phyloP scores from a whole-genome alignment of 2,888 invertebrate species.

The Drosophila eohydei region DNA sequence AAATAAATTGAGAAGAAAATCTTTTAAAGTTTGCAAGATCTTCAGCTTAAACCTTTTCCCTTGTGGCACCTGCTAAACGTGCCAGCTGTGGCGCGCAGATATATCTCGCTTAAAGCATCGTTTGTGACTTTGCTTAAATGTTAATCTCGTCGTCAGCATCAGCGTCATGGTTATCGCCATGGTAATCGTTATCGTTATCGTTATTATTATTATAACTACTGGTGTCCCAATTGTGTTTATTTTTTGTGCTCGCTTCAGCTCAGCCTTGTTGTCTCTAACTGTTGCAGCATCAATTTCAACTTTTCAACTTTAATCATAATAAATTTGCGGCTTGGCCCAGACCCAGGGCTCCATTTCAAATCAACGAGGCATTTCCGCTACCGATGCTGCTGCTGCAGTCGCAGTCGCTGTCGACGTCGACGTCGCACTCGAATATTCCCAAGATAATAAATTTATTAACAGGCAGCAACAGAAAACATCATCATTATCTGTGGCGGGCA shows the following conservation, averaged over 20 bases:
- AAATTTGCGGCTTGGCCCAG: conserved; percentile 74
- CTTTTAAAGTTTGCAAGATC: not conserved
- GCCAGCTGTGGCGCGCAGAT: not conserved
- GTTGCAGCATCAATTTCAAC: conserved; percentile 76
- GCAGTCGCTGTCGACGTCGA: not conserved
- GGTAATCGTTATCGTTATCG: conserved; percentile 30
- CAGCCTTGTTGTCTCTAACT: conserved; percentile 15
- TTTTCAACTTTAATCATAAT: conserved; percentile 79
- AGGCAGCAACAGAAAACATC: conserved; percentile 51
- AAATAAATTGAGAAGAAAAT: not conserved
- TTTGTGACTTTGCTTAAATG: conserved; percentile 12
- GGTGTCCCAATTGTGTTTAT: conserved; percentile 1
- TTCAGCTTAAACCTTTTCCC: not conserved
- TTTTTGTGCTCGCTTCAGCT: not conserved
- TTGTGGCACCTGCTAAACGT: not conserved
- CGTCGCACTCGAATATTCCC: conserved; percentile 65
- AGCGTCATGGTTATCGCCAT: conserved; percentile 31
- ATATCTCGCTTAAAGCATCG: not conserved
- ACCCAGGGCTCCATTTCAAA: conserved; percentile 69
- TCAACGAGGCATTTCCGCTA: conserved; percentile 75
- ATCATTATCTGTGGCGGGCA: conserved; percentile 59
- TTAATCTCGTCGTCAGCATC: conserved; percentile 27
- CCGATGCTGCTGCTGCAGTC: conserved; percentile 2
- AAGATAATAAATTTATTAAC: conserved; percentile 83
- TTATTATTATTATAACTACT: conserved; percentile 14